These are phyloP conservation scores for Typhlichthys subterraneus DNA, from an alignment of 2,797 vertebrate species.

Conservation along the genomic window DNA sequence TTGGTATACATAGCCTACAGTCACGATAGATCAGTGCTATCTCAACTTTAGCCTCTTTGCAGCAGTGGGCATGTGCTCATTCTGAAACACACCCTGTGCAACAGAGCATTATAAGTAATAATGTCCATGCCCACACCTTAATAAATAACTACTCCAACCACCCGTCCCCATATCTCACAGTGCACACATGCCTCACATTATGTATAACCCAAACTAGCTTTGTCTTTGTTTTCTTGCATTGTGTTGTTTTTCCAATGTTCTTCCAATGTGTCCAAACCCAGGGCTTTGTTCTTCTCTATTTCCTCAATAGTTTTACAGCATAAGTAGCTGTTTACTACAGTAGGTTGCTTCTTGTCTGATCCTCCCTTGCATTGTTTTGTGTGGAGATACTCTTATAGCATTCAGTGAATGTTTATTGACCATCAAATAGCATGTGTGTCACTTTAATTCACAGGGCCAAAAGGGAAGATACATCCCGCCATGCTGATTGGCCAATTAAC, in stretches of 20 bases:
- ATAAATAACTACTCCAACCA: slow-evolving; percentile 64
- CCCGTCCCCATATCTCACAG: slow-evolving; percentile 38
- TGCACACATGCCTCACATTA: slow-evolving; percentile 31
- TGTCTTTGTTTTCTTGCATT: slow-evolving; percentile 18
- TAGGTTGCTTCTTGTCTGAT: not conserved
- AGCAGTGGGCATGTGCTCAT: slow-evolving; percentile 38
- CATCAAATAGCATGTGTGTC: too few species aligned
- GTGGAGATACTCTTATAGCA: too few species aligned
- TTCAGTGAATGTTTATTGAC: too few species aligned
- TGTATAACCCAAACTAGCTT: slow-evolving; percentile 24
- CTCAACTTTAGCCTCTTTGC: slow-evolving; percentile 43
- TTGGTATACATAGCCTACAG: too few species aligned
- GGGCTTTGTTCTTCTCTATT: slow-evolving; percentile 16
- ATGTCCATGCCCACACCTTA: slow-evolving; percentile 43
- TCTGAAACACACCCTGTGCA: slow-evolving; percentile 63
- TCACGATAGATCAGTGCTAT: slow-evolving; percentile 13
- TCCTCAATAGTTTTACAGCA: slow-evolving; percentile 10
- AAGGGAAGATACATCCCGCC: too few species aligned
- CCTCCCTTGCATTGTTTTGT: too few species aligned
- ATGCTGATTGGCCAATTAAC: too few species aligned
- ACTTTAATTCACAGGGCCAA: too few species aligned
- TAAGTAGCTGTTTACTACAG: slow-evolving; percentile 7
- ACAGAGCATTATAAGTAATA: slow-evolving; percentile 74
- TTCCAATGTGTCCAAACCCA: slow-evolving; percentile 1
- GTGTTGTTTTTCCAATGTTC: not conserved